phyloP scores from a whole-genome alignment of 2,797 vertebrate species.

The Accipiter superciliosus region DNA sequence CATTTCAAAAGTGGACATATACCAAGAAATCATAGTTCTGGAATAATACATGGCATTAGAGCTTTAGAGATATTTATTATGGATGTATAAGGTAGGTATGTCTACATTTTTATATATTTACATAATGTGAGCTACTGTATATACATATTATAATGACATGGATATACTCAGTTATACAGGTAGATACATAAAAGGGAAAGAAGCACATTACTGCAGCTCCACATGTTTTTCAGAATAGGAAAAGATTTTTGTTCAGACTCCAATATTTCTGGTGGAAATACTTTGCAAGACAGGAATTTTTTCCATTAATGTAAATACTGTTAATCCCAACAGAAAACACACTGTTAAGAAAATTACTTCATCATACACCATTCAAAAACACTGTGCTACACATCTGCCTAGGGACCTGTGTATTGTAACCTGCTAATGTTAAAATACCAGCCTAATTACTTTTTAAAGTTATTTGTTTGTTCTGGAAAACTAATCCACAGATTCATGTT shows the following conservation, averaged over 20 bases:
- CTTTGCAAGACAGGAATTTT: slow-evolving; percentile 66
- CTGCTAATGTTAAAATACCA: background rate
- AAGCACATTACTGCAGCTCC: background rate
- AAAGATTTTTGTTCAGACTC: slow-evolving; percentile 69
- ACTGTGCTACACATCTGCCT: background rate
- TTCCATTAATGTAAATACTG: slow-evolving; percentile 72
- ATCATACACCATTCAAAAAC: slow-evolving; percentile 25
- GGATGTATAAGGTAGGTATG: background rate
- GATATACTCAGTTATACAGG: background rate
- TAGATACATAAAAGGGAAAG: slow-evolving; percentile 15
- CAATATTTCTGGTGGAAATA: slow-evolving; percentile 70
- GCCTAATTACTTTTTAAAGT: background rate
- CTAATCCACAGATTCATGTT: background rate
- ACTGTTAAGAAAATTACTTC: slow-evolving; percentile 43
- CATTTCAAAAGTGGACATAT: background rate
- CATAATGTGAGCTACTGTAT: background rate
- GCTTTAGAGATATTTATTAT: background rate
- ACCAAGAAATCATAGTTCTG: background rate
- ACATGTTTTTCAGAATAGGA: slow-evolving; percentile 50
- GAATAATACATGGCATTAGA: background rate
- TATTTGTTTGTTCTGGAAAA: slow-evolving; percentile 25
- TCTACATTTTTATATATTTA: background rate
- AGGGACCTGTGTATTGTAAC: background rate
- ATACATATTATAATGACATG: background rate
- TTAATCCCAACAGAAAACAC: slow-evolving; percentile 56